Percentiles rank a stretch among this genome's conserved stretches.
phyloP scores from a whole-genome alignment of 1,140 invertebrate genomes.

The Aphidius gifuensis region DNA sequence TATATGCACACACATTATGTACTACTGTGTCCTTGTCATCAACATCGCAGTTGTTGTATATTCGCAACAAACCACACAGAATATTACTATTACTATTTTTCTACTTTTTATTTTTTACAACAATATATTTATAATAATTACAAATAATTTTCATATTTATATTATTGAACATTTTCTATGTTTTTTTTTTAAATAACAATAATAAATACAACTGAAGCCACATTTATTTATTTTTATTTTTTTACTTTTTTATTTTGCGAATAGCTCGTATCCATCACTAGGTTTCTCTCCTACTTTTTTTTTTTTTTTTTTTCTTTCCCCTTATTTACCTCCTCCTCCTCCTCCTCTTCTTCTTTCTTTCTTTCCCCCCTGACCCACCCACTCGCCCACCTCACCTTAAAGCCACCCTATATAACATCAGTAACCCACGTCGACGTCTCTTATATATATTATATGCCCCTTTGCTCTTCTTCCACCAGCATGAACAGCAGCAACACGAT shows the following conservation, averaged over 20 bases:
- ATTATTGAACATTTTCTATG: too few relatives aligned
- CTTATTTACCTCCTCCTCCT: constrained; percentile 10
- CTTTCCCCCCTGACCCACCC: constrained; percentile 1
- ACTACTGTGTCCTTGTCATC: too few relatives aligned
- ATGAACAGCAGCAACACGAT: constrained; percentile 9
- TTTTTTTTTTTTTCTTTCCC: constrained; percentile 5
- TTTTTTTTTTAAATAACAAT: too few relatives aligned
- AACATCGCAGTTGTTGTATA: too few relatives aligned
- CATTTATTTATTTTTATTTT: neutral
- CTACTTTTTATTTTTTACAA: too few relatives aligned
- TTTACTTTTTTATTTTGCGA: neutral
- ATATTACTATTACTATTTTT: too few relatives aligned
- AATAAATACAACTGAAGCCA: too few relatives aligned
- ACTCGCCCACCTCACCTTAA: constrained; percentile 9
- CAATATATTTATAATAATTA: too few relatives aligned
- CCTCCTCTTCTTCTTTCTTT: constrained; percentile 3
- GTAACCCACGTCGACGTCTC: constrained; percentile 51
- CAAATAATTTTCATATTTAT: too few relatives aligned
- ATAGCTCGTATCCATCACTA: constrained; percentile 19
- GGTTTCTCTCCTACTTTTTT: constrained; percentile 11
- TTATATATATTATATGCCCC: constrained; percentile 46
- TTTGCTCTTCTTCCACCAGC: too few relatives aligned
- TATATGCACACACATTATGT: too few relatives aligned
- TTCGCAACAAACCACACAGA: too few relatives aligned
- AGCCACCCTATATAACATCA: constrained; percentile 31